Conservation (phyloP, 2,888 invertebrate species). For the Psylliodes chrysocephalus region DNA sequence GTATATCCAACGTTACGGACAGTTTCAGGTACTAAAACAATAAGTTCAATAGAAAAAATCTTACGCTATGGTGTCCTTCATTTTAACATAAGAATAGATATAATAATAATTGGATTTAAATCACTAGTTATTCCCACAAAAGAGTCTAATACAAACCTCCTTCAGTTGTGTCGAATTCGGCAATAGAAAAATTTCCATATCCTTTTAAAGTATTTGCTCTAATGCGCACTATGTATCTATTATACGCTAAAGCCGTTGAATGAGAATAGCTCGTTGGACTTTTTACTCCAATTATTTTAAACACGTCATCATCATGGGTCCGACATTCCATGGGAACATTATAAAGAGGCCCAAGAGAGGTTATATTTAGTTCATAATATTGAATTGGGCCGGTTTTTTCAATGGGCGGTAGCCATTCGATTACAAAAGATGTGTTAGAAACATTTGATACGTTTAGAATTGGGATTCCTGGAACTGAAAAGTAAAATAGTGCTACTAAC, state of each 20-base stretch:
- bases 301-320: neutral
- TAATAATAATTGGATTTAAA: no score
- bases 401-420: constrained; percentile 27
- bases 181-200: constrained; percentile 27
- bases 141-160: constrained; percentile 37
- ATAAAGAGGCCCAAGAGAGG: constrained; percentile 32
- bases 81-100: no score
- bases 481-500: no score
- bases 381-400: constrained; percentile 38
- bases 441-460: neutral
- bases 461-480: constrained; percentile 35
- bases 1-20: neutral
- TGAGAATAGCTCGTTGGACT: neutral
- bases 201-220: constrained; percentile 40
- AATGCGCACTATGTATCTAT: constrained; percentile 38
- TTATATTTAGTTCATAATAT: constrained; percentile 35
- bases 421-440: constrained; percentile 1
- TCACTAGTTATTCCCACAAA: no score
- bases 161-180: constrained; percentile 12
- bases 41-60: no score
- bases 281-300: neutral
- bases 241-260: constrained; percentile 33
- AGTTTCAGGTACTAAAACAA: constrained; percentile 35
- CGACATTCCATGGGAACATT: constrained; percentile 11
- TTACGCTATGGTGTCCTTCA: no score